Conservation (phyloP, 1,140 invertebrate genomes). For the Ceratina australensis region DNA sequence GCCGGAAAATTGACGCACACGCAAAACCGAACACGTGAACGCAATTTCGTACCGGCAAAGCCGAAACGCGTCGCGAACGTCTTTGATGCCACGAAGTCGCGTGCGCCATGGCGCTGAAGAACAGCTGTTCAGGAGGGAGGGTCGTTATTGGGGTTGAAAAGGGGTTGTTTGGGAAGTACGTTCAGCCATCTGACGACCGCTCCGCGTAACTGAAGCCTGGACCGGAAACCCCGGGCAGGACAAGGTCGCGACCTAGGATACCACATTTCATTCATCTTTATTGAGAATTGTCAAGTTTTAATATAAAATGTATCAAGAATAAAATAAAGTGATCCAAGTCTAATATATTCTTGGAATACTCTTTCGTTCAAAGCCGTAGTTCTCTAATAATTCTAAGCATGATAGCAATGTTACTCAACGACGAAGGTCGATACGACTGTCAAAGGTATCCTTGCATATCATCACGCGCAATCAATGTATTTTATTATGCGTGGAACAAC, state of each 20-base stretch:
- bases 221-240: neutral
- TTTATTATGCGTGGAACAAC: slow-evolving; percentile 63
- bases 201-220: neutral
- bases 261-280: slow-evolving; percentile 6
- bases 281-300: neutral
- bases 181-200: slow-evolving; percentile 39
- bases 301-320: too few relatives aligned
- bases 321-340: too few relatives aligned
- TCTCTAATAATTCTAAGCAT: slow-evolving; percentile 24
- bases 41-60: slow-evolving; percentile 31
- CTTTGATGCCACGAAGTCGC: slow-evolving; percentile 53
- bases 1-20: slow-evolving; percentile 34
- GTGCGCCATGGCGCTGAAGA: slow-evolving; percentile 60
- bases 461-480: slow-evolving; percentile 69
- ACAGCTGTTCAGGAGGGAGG: slow-evolving; percentile 56
- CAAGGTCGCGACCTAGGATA: slow-evolving; percentile 8
- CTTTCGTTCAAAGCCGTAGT: slow-evolving; percentile 1
- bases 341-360: too few relatives aligned
- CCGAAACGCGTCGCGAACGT: slow-evolving; percentile 39
- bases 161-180: slow-evolving; percentile 9
- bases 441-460: slow-evolving; percentile 68
- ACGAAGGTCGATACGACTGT: slow-evolving; percentile 46
- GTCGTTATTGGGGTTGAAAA: slow-evolving; percentile 29
- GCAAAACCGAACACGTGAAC: slow-evolving; percentile 30
- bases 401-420: slow-evolving; percentile 32